Evolutionary conservation across 2,797 vertebrate genomes (phyloP).

Genomic region (Geotrypetes seraphini): DNA sequence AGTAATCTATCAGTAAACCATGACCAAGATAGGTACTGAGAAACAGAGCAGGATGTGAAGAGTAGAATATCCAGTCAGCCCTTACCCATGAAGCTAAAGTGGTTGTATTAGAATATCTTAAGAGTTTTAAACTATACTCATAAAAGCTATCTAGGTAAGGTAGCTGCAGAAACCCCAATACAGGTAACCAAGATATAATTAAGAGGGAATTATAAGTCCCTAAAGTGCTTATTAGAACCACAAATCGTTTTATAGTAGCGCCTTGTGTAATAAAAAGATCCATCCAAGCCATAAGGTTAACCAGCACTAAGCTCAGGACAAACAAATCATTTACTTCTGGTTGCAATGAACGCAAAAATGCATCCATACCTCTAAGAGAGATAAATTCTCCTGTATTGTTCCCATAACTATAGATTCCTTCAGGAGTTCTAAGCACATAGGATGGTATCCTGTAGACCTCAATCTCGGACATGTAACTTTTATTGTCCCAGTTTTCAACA

Average conservation of each 20-base stretch:
- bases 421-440: slow-evolving; percentile 90
- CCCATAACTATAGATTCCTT: slow-evolving; percentile 90
- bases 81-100: slow-evolving; percentile 84
- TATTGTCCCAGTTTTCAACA: slow-evolving; percentile 77
- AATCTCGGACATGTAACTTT: slow-evolving; percentile 71
- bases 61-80: slow-evolving; percentile 95
- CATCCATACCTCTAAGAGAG: slow-evolving; percentile 88
- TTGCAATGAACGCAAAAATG: slow-evolving; percentile 86
- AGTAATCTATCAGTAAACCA: slow-evolving; percentile 88
- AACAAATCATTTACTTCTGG: slow-evolving; percentile 96
- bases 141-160: slow-evolving; percentile 88
- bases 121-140: slow-evolving; percentile 86
- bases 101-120: slow-evolving; percentile 89
- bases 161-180: slow-evolving; percentile 87
- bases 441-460: slow-evolving; percentile 78
- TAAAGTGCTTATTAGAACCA: slow-evolving; percentile 93
- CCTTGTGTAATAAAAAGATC: slow-evolving; percentile 97
- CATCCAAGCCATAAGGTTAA: slow-evolving; percentile 97
- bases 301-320: slow-evolving; percentile 87
- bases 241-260: slow-evolving; percentile 92
- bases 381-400: slow-evolving; percentile 89
- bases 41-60: slow-evolving; percentile 90
- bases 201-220: slow-evolving; percentile 94
- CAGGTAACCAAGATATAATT: slow-evolving; percentile 92
- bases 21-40: slow-evolving; percentile 89